Conservation (phyloP, 2,113 vertebrate genomes). For the Laterallus jamaicensis region DNA sequence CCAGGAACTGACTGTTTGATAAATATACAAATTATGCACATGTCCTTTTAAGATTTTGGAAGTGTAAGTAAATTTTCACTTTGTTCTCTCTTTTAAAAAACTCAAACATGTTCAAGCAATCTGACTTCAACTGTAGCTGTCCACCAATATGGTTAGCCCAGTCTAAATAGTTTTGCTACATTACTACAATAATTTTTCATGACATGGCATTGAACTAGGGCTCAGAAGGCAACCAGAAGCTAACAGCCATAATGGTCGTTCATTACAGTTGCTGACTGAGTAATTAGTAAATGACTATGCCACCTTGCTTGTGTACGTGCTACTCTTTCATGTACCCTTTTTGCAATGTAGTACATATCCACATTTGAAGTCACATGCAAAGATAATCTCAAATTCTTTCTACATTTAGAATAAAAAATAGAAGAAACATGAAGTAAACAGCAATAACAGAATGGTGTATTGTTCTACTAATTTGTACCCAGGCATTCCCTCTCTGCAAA, state of each 20-base stretch:
- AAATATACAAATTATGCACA: background rate
- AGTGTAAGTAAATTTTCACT: conserved; percentile 42
- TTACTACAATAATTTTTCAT: conserved; percentile 63
- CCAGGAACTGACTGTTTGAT: background rate
- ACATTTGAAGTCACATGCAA: background rate
- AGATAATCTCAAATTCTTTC: background rate
- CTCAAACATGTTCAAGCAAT: background rate
- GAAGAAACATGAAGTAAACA: background rate
- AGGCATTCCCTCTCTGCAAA: background rate
- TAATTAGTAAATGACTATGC: conserved; percentile 75
- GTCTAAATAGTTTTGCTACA: conserved; percentile 65
- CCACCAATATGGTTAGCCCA: conserved; percentile 41
- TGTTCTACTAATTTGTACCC: background rate
- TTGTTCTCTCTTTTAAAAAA: conserved; percentile 24
- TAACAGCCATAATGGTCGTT: conserved; percentile 59
- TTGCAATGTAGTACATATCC: background rate
- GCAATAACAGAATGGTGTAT: background rate
- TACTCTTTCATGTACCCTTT: background rate
- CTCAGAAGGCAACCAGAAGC: conserved; percentile 47
- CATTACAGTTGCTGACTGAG: conserved; percentile 73
- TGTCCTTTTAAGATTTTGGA: background rate
- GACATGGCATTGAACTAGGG: conserved; percentile 39
- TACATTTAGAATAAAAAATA: background rate
- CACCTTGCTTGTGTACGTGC: conserved; percentile 33
- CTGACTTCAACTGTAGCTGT: conserved; percentile 29